Percentiles rank a stretch among this genome's conserved stretches.
phyloP scores from a whole-genome alignment of 2,888 invertebrate species.

The Aromia moschata region DNA sequence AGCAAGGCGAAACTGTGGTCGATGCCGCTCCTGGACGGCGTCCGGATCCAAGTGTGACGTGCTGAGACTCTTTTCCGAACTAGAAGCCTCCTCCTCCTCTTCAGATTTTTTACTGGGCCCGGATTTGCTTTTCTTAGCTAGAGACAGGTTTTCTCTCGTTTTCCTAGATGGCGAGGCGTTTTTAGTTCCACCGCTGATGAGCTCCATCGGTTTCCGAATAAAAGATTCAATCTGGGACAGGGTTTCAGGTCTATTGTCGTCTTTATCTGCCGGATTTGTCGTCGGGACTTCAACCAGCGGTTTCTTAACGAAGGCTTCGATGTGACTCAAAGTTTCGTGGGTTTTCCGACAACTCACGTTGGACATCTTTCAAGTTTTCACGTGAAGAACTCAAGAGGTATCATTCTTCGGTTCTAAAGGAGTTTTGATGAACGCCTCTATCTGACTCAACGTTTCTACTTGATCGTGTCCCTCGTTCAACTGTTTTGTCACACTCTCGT shows the following conservation, averaged over 20 bases:
- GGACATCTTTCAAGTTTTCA: too few relatives aligned
- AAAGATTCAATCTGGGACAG: too few relatives aligned
- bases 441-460: slow-evolving; percentile 36
- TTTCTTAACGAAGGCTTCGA: slow-evolving; percentile 5
- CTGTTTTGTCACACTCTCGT: neutral
- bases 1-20: slow-evolving; percentile 40
- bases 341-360: too few relatives aligned
- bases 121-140: neutral
- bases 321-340: slow-evolving; percentile 11
- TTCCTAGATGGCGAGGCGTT: too few relatives aligned
- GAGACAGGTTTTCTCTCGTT: too few relatives aligned
- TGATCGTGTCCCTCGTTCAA: neutral
- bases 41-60: slow-evolving; percentile 16
- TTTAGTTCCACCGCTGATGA: too few relatives aligned
- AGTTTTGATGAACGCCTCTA: slow-evolving; percentile 30
- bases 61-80: slow-evolving; percentile 16
- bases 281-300: neutral
- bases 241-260: too few relatives aligned
- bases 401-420: too few relatives aligned
- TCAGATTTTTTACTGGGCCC: neutral
- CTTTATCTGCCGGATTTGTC: too few relatives aligned
- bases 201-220: too few relatives aligned
- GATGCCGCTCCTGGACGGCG: slow-evolving; percentile 20
- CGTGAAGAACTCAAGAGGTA: too few relatives aligned
- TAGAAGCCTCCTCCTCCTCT: neutral